These are phyloP conservation scores for Aurelia aurita DNA, from an alignment of 30 jellyfish, hydroid and myxozoan species.

Conservation along the genomic window DNA sequence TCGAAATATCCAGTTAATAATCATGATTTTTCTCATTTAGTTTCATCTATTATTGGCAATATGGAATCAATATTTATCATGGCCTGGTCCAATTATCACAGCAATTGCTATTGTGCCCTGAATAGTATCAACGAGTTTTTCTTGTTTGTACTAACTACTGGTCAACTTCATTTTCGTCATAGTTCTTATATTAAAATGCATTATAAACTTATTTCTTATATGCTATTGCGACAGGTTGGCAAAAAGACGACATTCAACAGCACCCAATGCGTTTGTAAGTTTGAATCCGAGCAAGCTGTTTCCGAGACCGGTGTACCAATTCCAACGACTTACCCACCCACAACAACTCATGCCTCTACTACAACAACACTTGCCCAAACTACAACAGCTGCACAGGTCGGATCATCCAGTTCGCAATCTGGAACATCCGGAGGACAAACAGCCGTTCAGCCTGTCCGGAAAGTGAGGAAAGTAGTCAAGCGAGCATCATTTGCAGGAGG, in stretches of 20 bases:
- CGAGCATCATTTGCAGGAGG: slow-evolving; percentile 96
- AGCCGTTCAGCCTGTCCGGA: slow-evolving; percentile 51
- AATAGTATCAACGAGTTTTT: too few species aligned
- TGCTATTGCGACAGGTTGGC: slow-evolving; percentile 72
- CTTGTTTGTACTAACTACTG: too few species aligned
- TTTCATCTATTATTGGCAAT: too few species aligned
- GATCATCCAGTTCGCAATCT: neutral
- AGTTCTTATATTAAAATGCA: too few species aligned
- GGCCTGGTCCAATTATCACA: too few species aligned
- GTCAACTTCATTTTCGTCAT: too few species aligned
- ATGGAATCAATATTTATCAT: too few species aligned
- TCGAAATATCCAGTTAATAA: too few species aligned
- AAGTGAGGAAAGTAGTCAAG: slow-evolving; percentile 59
- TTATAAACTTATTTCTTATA: too few species aligned
- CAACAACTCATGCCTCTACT: slow-evolving; percentile 31
- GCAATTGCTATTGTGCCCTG: too few species aligned
- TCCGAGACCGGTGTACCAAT: slow-evolving; percentile 26
- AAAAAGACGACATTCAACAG: slow-evolving; percentile 89
- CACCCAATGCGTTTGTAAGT: slow-evolving; percentile 89
- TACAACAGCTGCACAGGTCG: neutral
- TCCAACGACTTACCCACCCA: slow-evolving; percentile 27
- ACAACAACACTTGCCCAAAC: neutral
- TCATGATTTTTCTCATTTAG: too few species aligned
- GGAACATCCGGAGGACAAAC: slow-evolving; percentile 8
- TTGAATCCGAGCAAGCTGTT: slow-evolving; percentile 70